Percentiles rank a stretch among this genome's conserved stretches.
These are phyloP conservation scores for Cnemophilus loriae DNA, from an alignment of 2,113 vertebrate genomes.

Conservation along the genomic window DNA sequence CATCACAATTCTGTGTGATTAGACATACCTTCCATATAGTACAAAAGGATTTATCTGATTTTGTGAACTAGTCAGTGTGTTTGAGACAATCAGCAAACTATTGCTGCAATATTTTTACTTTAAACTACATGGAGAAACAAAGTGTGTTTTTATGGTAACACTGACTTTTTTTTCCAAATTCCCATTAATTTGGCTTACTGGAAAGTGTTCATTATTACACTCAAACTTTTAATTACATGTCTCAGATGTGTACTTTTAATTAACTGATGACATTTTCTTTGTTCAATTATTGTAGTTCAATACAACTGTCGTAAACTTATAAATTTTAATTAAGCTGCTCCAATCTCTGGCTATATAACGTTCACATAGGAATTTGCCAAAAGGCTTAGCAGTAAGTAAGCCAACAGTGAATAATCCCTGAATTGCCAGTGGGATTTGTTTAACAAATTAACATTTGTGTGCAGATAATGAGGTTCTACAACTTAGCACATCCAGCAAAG, in stretches of 20 bases:
- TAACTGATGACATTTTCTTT: constrained; percentile 75
- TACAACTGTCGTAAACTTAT: constrained; percentile 74
- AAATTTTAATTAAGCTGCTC: constrained; percentile 77
- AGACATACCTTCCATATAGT: not conserved
- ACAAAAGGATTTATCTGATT: not conserved
- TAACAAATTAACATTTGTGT: constrained; percentile 75
- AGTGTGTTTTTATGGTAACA: not conserved
- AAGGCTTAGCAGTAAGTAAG: constrained; percentile 73
- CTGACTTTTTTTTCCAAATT: constrained; percentile 12
- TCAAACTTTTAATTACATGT: constrained; percentile 73
- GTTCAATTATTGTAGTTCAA: constrained; percentile 70
- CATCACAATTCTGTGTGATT: not conserved
- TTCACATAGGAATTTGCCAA: constrained; percentile 73
- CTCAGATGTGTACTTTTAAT: constrained; percentile 72
- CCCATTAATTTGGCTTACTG: constrained; percentile 28
- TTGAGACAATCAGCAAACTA: not conserved
- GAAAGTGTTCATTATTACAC: constrained; percentile 50
- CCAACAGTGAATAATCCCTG: constrained; percentile 71
- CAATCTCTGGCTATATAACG: constrained; percentile 53
- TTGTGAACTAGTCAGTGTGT: not conserved
- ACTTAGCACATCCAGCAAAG: constrained; percentile 35
- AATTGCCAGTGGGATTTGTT: constrained; percentile 70
- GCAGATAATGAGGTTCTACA: constrained; percentile 71
- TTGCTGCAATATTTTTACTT: not conserved
- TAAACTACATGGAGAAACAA: not conserved